Evolutionary conservation across 1,140 invertebrate species (phyloP).

Genomic region (Aphaenogaster floridana): DNA sequence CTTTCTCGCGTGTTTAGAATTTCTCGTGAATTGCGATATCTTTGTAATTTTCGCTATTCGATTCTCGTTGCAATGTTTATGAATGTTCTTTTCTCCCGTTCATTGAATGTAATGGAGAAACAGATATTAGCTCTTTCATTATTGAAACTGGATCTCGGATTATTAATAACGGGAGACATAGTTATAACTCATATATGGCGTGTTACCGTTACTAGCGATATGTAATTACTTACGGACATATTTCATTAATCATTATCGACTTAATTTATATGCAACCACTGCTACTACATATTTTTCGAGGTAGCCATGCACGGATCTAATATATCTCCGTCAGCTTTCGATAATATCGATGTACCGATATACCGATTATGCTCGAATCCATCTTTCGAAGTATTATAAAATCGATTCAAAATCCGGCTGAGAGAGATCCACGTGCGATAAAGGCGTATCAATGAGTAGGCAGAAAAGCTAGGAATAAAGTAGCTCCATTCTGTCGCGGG

Average conservation of each 20-base stretch:
- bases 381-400: constrained; percentile 2
- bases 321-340: constrained; percentile 26
- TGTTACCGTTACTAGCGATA: constrained; percentile 27
- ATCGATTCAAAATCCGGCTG: constrained; percentile 30
- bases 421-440: constrained; percentile 41
- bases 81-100: neutral
- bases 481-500: constrained; percentile 33
- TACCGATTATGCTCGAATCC: neutral
- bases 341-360: constrained; percentile 3
- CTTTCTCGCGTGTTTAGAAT: constrained; percentile 4
- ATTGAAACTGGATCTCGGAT: constrained; percentile 14
- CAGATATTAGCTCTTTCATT: neutral
- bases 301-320: neutral
- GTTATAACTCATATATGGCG: constrained; percentile 6
- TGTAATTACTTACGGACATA: constrained; percentile 26
- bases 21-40: neutral
- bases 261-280: constrained; percentile 10
- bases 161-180: constrained; percentile 1
- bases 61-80: neutral
- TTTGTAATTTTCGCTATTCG: neutral
- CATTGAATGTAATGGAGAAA: neutral
- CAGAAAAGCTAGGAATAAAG: constrained; percentile 33
- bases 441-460: constrained; percentile 48
- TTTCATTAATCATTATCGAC: constrained; percentile 28
- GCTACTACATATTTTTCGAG: neutral